Percentiles rank a stretch among this genome's conserved stretches.
Conservation (phyloP, 2,797 vertebrate species). For the Caiman crocodilus region DNA sequence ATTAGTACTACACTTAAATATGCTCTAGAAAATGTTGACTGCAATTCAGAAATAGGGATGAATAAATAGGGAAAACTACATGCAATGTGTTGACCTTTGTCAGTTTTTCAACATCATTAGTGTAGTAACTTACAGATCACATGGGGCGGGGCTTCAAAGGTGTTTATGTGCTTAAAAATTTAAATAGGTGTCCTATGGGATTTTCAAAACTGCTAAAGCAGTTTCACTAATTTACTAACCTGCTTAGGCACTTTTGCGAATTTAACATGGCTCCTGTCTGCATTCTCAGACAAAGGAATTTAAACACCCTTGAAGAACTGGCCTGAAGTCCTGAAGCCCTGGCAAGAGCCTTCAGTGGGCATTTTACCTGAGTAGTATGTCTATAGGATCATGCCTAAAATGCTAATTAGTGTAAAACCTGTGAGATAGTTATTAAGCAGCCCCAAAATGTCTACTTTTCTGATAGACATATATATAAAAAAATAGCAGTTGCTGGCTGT, state of each 20-base stretch:
- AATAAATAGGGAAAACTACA: background rate
- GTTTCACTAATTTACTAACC: background rate
- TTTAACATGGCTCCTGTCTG: background rate
- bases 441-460: too few species aligned
- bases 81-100: background rate
- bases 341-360: background rate
- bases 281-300: background rate
- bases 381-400: background rate
- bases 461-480: background rate
- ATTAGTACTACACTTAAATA: background rate
- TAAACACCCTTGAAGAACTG: background rate
- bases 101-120: background rate
- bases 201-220: background rate
- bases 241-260: background rate
- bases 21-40: background rate
- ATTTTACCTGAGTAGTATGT: background rate
- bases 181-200: background rate
- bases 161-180: too few species aligned
- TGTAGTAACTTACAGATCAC: background rate
- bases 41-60: background rate
- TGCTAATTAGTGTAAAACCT: background rate
- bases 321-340: background rate
- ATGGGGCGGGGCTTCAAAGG: background rate
- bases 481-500: background rate
- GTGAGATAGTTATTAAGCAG: background rate